phyloP scores from a whole-genome alignment of 1,140 invertebrate species.

The Lepidurus packardi region DNA sequence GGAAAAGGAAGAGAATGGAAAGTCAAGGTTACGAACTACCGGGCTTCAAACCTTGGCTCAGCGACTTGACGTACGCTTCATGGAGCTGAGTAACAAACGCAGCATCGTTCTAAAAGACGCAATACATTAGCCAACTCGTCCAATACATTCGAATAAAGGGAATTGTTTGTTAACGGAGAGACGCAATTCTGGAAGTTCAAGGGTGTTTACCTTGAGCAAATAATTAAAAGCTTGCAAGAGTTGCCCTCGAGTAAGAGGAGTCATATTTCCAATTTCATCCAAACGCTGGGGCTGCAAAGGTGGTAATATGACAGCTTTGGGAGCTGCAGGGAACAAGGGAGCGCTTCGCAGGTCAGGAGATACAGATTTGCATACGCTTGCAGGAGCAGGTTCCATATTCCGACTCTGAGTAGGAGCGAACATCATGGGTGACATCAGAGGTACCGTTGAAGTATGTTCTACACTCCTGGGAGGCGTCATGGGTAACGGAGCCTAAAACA shows the following conservation, averaged over 20 bases:
- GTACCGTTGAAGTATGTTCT: neutral
- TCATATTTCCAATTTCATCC: slow-evolving; percentile 20
- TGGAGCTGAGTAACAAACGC: slow-evolving; percentile 80
- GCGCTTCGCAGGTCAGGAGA: slow-evolving; percentile 23
- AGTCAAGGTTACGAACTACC: slow-evolving; percentile 22
- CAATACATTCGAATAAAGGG: neutral
- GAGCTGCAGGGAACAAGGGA: neutral
- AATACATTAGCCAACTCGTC: neutral
- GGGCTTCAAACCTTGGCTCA: slow-evolving; percentile 41
- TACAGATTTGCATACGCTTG: slow-evolving; percentile 6
- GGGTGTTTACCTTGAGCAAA: slow-evolving; percentile 57
- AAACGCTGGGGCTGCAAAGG: neutral
- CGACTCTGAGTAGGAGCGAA: slow-evolving; percentile 22
- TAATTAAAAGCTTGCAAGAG: slow-evolving; percentile 80
- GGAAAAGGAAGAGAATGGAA: neutral
- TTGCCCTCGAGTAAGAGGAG: slow-evolving; percentile 74
- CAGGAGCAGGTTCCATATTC: neutral
- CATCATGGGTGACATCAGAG: slow-evolving; percentile 35
- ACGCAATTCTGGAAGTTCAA: slow-evolving; percentile 3
- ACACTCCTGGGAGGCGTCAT: neutral
- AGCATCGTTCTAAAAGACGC: slow-evolving; percentile 58
- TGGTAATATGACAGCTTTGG: neutral
- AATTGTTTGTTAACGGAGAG: neutral
- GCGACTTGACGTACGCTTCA: slow-evolving; percentile 81
- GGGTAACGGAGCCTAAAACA: neutral